Evolutionary conservation across 2,113 vertebrate species (phyloP).

Genomic region (Polypterus senegalus): DNA sequence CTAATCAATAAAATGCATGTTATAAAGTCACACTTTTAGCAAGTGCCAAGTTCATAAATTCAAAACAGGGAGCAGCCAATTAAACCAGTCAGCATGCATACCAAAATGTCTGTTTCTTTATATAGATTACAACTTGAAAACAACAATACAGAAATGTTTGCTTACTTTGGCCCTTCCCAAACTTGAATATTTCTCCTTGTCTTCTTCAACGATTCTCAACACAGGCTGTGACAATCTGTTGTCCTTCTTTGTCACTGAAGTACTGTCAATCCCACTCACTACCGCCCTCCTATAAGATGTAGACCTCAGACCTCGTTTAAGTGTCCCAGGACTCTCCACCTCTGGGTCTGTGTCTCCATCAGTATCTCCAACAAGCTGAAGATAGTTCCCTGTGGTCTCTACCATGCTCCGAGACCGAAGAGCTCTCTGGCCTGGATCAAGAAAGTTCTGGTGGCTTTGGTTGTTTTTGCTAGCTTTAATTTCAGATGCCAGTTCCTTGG

Average conservation of each 20-base stretch:
- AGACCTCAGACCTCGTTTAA: constrained; percentile 69
- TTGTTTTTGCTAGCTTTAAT: constrained; percentile 37
- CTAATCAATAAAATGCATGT: too few species aligned
- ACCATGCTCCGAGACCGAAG: constrained; percentile 71
- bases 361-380: constrained; percentile 26
- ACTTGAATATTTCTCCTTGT: constrained; percentile 51
- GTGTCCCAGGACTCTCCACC: constrained; percentile 46
- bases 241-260: constrained; percentile 39
- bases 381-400: constrained; percentile 46
- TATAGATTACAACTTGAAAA: too few species aligned
- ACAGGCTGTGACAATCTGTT: constrained; percentile 57
- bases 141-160: not conserved
- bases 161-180: constrained; percentile 56
- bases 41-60: too few species aligned
- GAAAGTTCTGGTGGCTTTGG: constrained; percentile 19
- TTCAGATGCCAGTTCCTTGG: constrained; percentile 59
- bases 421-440: constrained; percentile 43
- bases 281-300: constrained; percentile 88
- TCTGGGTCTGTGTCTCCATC: constrained; percentile 46
- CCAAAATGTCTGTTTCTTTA: too few species aligned
- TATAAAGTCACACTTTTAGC: too few species aligned
- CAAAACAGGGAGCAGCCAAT: too few species aligned
- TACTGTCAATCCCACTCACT: constrained; percentile 65
- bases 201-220: constrained; percentile 50
- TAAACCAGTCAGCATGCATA: too few species aligned